Conservation (phyloP, 2,888 invertebrate genomes). For the Patella pellucida region DNA sequence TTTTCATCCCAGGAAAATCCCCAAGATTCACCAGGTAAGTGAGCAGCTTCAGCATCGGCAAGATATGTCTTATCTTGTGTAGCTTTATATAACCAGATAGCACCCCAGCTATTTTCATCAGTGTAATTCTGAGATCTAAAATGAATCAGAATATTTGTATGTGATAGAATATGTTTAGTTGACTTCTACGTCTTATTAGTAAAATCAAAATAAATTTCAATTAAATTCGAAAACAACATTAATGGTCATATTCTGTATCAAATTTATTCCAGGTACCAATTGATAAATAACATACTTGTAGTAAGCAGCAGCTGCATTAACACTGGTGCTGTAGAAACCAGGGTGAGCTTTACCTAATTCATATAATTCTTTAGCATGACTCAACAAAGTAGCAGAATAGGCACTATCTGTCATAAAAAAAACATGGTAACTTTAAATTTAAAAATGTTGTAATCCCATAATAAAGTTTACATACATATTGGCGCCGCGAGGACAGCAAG, state of each 20-base stretch:
- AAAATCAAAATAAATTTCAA: background rate
- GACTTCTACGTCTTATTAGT: no score
- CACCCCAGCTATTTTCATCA: constrained; percentile 45
- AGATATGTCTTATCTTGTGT: constrained; percentile 38
- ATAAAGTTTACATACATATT: no score
- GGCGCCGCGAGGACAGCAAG: no score
- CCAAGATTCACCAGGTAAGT: constrained; percentile 20
- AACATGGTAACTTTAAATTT: background rate
- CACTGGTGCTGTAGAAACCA: constrained; percentile 20
- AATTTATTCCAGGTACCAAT: no score
- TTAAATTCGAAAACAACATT: background rate
- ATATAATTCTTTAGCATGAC: constrained; percentile 27
- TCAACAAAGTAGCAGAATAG: constrained; percentile 24
- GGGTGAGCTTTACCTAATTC: constrained; percentile 18
- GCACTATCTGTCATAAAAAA: constrained; percentile 20
- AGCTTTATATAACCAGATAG: constrained; percentile 43
- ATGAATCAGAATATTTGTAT: no score
- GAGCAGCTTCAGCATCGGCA: constrained; percentile 25
- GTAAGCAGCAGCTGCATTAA: constrained; percentile 17
- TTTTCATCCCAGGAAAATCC: constrained; percentile 44
- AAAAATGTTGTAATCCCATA: no score
- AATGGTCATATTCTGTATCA: no score
- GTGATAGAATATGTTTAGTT: no score
- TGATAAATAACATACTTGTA: constrained; percentile 17
- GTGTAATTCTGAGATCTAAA: constrained; percentile 27